Evolutionary conservation across 1,140 invertebrate genomes (phyloP).

Genomic region (Zeugodacus cucurbitae): DNA sequence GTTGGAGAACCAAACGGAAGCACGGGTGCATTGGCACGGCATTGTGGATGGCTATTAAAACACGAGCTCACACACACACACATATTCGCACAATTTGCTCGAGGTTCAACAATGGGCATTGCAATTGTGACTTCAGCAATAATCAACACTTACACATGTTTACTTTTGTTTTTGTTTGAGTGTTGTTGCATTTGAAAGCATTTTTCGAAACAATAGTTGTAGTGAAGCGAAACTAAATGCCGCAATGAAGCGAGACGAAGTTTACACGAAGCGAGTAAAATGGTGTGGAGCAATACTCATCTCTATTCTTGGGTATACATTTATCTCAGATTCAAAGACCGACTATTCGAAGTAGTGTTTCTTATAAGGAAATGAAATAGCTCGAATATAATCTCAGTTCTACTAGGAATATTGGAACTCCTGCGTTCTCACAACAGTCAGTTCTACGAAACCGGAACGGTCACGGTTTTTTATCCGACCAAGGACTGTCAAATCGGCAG

Average conservation of each 20-base stretch:
- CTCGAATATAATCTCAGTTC: too few species aligned
- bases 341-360: too few species aligned
- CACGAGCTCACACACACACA: not conserved
- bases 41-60: not conserved
- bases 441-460: too few species aligned
- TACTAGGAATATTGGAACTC: too few species aligned
- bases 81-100: not conserved
- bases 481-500: too few species aligned
- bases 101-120: not conserved
- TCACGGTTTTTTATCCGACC: too few species aligned
- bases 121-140: not conserved
- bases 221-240: not conserved
- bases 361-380: too few species aligned
- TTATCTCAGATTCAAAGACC: not conserved
- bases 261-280: not conserved
- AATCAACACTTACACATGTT: not conserved
- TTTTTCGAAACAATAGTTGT: not conserved
- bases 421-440: too few species aligned
- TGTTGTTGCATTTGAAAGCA: not conserved
- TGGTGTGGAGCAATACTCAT: not conserved
- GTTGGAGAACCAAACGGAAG: not conserved
- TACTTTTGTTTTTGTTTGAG: not conserved
- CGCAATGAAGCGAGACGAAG: not conserved
- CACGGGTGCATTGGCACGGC: not conserved
- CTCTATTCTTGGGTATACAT: not conserved